Base-by-base conservation (phyloP, 2,888 invertebrate genomes). In the Parnassius mnemosyne region DNA sequence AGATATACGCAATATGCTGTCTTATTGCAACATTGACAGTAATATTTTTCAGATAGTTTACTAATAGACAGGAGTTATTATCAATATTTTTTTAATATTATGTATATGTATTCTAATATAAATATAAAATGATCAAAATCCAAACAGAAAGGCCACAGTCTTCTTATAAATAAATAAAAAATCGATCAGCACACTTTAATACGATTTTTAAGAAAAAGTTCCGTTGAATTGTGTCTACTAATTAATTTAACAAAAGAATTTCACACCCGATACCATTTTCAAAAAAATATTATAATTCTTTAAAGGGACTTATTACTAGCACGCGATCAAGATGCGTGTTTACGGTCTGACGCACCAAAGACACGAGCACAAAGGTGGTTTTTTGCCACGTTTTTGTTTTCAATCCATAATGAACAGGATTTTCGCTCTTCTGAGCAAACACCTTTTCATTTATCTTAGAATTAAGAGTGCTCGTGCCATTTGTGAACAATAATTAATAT, bases 341-440 rank as follows among this genome's bases (percentile, higher is more conserved):
- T 65, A 66, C 69, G 68, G 61, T 65, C 68, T 64, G 66, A 43
- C 58, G 68, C 65, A 52, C 57, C 34, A 59, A 60, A 63, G 60
- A 63, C 63, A 51, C 47, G 60, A 66, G 54, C 60, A 69, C 70
- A 68, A 68, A 67, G 66, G 64, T 64, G 61, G 1, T 47, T 60
- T 63, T 63, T 63, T 52, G 47, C 54, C 46, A 3, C 9, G 44
- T 16, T 52, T 57, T 58, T 57, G 46, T 47, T 57, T 62, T 63
- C 59, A 53, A 56, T 50, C 52, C 60, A 66, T 70, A 66, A 69
- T 62, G 69, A 70, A 66, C 66, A 68, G 70, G 70, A 70, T 64
- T 65, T 64, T 60, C 61, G 66, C 66, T 67, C 52, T 65, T 63
- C 55, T 60, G 53, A 62, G 67, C 71, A 71, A 64, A 66, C 63